Evolutionary conservation across 2,113 vertebrate genomes (phyloP), one percentile per base, ranked within the genome.

Genomic region (Coturnix japonica): DNA sequence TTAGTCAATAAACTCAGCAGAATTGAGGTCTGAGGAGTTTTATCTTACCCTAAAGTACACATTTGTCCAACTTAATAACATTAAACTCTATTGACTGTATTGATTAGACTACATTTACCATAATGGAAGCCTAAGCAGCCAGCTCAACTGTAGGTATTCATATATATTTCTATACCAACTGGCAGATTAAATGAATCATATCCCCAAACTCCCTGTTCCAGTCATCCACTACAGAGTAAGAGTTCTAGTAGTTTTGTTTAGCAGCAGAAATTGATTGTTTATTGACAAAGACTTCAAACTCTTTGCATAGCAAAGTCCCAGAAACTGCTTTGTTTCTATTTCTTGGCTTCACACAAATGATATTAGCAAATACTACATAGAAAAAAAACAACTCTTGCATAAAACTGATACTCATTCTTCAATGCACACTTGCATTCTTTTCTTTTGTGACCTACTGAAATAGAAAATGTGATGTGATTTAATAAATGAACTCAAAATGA

Each of bases 31-130:
- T 87, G 67, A 91, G 64, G 66, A 73, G 46, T 85, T 84, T 30
- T 73, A 85, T 92, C 56, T 91, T 46, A 56, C 18, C 37, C 22
- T 89, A 70, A 89, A 89, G 79, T 94, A 89, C 56, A 77, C 75
- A 91, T 89, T 95, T 96, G 60, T 83, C 43, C 31, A 89, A 70
- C 91, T 91, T 94, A 91, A 94, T 95, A 90, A 85, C 79, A 80
- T 87, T 87, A 85, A 89, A 46, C 49, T 49, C 49, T 65, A 81
- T 66, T 85, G 91, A 74, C 33, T 85, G 4, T 26, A 95, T 95
- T 77, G 91, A 95, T 87, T 87, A 80, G 31, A 23, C 37, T 70
- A n/a, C 15, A 67, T 35, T 91, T 72, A 85, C 37, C 83, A 60
- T 21, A 91, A 61, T 39, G 43, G 56, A 70, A 74, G 18, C 51